phyloP scores from a whole-genome alignment of 2,797 vertebrate species.

The Oreortyx pictus region DNA sequence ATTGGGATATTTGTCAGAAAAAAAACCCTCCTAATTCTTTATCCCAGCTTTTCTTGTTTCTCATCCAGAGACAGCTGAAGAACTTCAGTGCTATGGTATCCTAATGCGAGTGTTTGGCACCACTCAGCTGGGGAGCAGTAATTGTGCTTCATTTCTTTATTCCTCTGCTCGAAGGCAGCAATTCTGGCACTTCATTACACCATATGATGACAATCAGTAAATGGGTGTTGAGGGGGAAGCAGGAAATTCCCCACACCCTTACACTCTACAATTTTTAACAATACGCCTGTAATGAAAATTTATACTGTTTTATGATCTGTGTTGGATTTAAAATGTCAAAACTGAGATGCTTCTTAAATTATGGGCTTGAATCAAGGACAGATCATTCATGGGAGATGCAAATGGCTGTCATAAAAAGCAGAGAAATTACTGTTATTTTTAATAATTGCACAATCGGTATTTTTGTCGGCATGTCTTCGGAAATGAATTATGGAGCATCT shows the following conservation, averaged over 20 bases:
- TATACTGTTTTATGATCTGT: constrained; percentile 2
- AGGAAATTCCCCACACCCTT: background rate
- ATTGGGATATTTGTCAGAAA: background rate
- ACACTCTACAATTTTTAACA: background rate
- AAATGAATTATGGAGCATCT: constrained; percentile 40
- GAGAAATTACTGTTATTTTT: constrained; percentile 13
- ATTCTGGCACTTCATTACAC: background rate
- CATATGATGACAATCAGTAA: background rate
- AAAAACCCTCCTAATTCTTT: background rate
- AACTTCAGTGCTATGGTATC: background rate
- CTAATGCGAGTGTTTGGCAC: background rate
- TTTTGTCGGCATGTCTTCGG: constrained; percentile 31
- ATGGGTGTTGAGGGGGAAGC: background rate
- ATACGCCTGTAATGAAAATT: constrained; percentile 2
- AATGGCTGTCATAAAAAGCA: constrained; percentile 5
- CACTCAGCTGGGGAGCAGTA: background rate
- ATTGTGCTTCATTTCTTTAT: background rate
- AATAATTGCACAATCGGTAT: background rate
- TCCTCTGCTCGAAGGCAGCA: background rate
- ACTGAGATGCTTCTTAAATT: constrained; percentile 11
- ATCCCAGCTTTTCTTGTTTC: background rate
- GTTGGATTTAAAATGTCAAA: constrained; percentile 37
- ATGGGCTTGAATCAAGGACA: background rate
- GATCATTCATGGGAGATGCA: background rate
- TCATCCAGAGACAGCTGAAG: background rate